These are phyloP conservation scores for Strigamia crassipes DNA, from an alignment of 2,888 invertebrate species.

Conservation along the genomic window DNA sequence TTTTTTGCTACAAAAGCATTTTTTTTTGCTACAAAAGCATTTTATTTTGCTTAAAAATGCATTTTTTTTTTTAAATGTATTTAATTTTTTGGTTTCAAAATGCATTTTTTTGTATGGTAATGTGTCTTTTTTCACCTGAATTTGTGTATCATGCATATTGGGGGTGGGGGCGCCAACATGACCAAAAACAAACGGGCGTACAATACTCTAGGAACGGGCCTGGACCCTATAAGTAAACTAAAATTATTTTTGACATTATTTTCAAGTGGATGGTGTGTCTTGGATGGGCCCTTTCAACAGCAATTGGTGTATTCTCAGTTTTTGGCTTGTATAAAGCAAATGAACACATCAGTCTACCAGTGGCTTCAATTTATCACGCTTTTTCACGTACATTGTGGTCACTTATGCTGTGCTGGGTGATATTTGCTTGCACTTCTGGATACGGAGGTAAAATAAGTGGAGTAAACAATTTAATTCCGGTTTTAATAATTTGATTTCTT, in stretches of 20 bases:
- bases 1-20: no score
- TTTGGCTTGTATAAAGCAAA: neutral
- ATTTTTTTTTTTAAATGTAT: no score
- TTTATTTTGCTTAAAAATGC: no score
- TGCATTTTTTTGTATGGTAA: no score
- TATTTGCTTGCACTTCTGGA: conserved; percentile 63
- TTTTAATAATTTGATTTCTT: neutral
- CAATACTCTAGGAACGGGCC: no score
- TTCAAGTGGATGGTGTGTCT: neutral
- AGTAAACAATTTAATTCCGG: neutral
- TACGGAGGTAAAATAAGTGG: conserved; percentile 58
- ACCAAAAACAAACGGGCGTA: no score
- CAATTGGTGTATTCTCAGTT: neutral
- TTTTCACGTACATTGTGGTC: conserved; percentile 62
- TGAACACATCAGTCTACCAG: neutral
- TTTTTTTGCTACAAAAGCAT: no score
- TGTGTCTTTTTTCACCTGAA: no score
- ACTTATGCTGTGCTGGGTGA: conserved; percentile 62
- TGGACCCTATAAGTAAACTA: no score
- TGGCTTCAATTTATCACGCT: conserved; percentile 57
- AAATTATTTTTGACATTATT: neutral
- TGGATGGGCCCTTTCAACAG: neutral
- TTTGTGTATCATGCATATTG: no score
- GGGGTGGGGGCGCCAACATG: no score
- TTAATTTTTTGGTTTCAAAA: no score